These are phyloP conservation scores for Platichthys flesus DNA, from an alignment of 2,113 vertebrate species.

Conservation along the genomic window DNA sequence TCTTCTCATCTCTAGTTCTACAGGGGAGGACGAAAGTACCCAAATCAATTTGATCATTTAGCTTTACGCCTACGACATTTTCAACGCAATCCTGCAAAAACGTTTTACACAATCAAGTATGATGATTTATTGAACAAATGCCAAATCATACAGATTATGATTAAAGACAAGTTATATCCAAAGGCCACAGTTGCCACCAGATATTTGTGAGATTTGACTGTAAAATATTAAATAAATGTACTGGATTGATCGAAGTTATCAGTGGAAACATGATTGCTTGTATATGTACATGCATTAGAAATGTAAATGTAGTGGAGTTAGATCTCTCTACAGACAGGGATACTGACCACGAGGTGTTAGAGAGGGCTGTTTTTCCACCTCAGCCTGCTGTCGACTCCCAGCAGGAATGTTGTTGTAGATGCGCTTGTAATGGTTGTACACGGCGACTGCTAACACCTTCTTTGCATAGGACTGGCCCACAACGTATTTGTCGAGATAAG, in stretches of 20 bases:
- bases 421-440: slow-evolving; percentile 99
- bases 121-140: slow-evolving; percentile 78
- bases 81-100: slow-evolving; percentile 29
- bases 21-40: slow-evolving; percentile 88
- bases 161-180: neutral
- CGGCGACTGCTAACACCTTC: slow-evolving; percentile 97
- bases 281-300: too few relatives aligned
- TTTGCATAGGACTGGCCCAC: slow-evolving; percentile 98
- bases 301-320: too few relatives aligned
- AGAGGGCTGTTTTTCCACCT: slow-evolving; percentile 93
- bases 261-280: too few relatives aligned
- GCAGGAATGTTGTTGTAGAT: slow-evolving; percentile 98
- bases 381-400: slow-evolving; percentile 89
- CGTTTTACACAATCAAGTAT: neutral
- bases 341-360: slow-evolving; percentile 94
- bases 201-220: neutral
- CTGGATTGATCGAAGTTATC: too few relatives aligned
- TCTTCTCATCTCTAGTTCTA: slow-evolving; percentile 99
- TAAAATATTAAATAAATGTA: neutral
- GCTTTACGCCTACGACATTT: slow-evolving; percentile 39
- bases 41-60: slow-evolving; percentile 79
- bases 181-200: neutral
- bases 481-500: slow-evolving; percentile 98
- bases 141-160: slow-evolving; percentile 70
- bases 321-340: neutral